Conservation (phyloP, 1,140 invertebrate species). For the Pentalonia nigronervosa region DNA sequence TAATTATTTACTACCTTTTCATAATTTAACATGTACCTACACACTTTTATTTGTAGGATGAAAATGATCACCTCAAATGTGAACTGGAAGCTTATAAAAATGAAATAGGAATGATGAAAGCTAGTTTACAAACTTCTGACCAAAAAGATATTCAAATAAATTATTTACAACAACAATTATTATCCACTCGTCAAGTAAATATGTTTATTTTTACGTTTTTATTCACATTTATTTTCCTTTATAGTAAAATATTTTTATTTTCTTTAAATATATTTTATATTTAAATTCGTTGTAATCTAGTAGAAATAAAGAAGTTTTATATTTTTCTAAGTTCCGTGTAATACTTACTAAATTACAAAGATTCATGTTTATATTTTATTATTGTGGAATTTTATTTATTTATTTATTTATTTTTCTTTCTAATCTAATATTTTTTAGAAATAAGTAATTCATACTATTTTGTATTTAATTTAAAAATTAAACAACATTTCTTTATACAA, state of each 20-base stretch:
- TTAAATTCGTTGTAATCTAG: not conserved
- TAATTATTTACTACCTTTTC: not conserved
- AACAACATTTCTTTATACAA: not conserved
- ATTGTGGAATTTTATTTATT: not conserved
- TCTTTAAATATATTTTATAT: not conserved
- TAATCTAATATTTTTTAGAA: not conserved
- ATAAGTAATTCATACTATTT: not conserved
- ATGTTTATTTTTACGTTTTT: not conserved
- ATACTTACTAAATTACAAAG: not conserved
- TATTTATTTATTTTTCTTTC: not conserved
- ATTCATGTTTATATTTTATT: not conserved
- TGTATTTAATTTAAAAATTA: not conserved
- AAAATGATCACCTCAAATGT: slow-evolving; percentile 89
- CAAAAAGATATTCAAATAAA: slow-evolving; percentile 77
- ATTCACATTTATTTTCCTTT: not conserved
- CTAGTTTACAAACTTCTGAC: slow-evolving; percentile 74
- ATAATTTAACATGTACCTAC: not conserved
- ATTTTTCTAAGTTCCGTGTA: not conserved
- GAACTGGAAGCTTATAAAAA: slow-evolving; percentile 95
- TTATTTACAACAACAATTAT: slow-evolving; percentile 78
- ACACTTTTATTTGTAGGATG: slow-evolving; percentile 71
- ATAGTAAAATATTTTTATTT: not conserved
- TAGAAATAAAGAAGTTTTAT: not conserved
- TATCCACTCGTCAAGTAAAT: slow-evolving; percentile 77
- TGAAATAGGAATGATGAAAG: slow-evolving; percentile 78